Base-by-base conservation (phyloP, 2,113 vertebrate genomes). In the Lanius ludovicianus region DNA sequence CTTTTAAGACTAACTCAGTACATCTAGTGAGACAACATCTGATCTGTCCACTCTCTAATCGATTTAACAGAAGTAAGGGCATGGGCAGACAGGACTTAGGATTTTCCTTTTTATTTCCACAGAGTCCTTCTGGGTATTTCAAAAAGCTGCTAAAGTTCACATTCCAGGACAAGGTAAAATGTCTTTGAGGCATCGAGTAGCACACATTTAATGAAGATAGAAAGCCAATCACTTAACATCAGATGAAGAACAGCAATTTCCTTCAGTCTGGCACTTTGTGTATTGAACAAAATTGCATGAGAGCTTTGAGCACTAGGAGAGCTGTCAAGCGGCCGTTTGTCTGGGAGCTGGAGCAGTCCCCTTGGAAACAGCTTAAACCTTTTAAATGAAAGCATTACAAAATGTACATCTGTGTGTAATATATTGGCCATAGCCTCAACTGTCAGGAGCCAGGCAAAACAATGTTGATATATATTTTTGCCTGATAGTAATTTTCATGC, bases 221-320 rank as follows among this genome's bases (percentile, higher is more conserved):
- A 97, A 97, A 97, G 96, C 94, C 95, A 96, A 97, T 97, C 97
- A 96, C 95, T 97, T 97, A 97, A 95, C 96, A 93, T 96, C 89
- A 94, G 95, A 96, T 92, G 92, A 95, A 94, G 94, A 95, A 96
- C 93, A 85, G 97, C 93, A 91, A 97, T 97, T 96, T 97, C 96
- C 96, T 97, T 95, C 95, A 90, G 92, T 93, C 93, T 96, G 94
- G 95, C 92, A 96, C 95, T 95, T 96, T 96, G 96, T 96, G 96
- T 95, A 96, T 96, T 97, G 95, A 96, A 93, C 87, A 97, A 96
- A 97, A 97, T 97, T 97, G 93, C 95, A 96, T 95, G 93, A 92
- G 96, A 95, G 92, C 96, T 97, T 96, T 95, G 93, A 96, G 95
- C 96, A 47, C 94, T 95, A 97, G 95, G 96, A 95, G 94, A 93